These are phyloP conservation scores for Porites lobata DNA, from an alignment of 92 coral and sea anemone species.

Conservation along the genomic window DNA sequence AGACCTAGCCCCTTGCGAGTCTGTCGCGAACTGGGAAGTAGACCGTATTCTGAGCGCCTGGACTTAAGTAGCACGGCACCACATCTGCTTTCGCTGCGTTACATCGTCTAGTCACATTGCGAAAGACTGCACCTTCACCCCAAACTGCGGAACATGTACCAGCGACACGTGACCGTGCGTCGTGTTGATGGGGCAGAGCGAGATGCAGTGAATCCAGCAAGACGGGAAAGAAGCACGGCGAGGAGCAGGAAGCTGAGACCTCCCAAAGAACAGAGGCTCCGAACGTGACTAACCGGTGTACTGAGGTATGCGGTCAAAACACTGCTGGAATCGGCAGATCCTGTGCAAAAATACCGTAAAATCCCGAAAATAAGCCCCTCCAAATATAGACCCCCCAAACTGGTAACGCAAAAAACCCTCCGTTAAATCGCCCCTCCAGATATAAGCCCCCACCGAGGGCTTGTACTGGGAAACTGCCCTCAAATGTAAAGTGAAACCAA, in stretches of 20 bases:
- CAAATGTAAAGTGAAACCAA: too few species aligned
- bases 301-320: conserved; percentile 53
- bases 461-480: too few species aligned
- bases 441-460: too few species aligned
- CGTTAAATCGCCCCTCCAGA: too few species aligned
- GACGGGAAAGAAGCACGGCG: conserved; percentile 40
- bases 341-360: too few species aligned
- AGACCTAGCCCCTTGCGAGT: conserved; percentile 57
- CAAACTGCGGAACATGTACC: conserved; percentile 37
- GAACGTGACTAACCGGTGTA: conserved; percentile 43
- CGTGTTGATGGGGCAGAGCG: conserved; percentile 29
- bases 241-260: neutral
- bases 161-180: conserved; percentile 48
- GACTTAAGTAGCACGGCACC: conserved; percentile 43
- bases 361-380: too few species aligned
- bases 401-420: too few species aligned
- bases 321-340: too few species aligned
- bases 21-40: conserved; percentile 52
- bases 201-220: neutral
- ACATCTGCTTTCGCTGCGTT: neutral
- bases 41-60: conserved; percentile 34
- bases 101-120: too few species aligned
- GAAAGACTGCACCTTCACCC: neutral
- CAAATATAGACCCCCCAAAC: too few species aligned
- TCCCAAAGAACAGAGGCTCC: neutral